phyloP scores from a whole-genome alignment of 1,140 invertebrate species.

The Adelges cooleyi region DNA sequence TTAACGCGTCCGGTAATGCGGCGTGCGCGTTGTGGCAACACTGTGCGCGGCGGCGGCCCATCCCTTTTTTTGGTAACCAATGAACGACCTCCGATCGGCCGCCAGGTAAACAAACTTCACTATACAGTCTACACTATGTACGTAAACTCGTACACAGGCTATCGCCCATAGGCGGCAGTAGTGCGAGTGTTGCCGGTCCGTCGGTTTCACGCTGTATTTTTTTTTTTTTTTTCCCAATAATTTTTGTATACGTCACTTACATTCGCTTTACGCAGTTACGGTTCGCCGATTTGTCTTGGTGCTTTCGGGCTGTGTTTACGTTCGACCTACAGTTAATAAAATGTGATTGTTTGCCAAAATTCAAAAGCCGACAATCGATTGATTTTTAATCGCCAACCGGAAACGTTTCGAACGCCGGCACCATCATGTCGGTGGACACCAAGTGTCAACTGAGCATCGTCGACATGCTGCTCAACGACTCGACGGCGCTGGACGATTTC shows the following conservation, averaged over 20 bases:
- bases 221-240: not conserved
- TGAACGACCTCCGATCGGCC: not conserved
- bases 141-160: not conserved
- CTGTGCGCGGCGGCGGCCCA: constrained; percentile 1
- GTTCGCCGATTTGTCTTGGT: too few species aligned
- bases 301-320: too few species aligned
- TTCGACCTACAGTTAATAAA: too few species aligned
- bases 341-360: too few species aligned
- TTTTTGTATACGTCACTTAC: constrained; percentile 15
- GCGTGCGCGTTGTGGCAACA: not conserved
- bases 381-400: not conserved
- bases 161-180: not conserved
- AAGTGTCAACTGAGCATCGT: not conserved
- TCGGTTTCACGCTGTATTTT: not conserved
- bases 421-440: not conserved
- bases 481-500: not conserved
- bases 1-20: not conserved
- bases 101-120: constrained; percentile 11
- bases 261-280: not conserved
- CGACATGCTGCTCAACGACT: constrained; percentile 18
- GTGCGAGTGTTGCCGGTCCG: not conserved
- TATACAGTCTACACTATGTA: too few species aligned
- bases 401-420: not conserved
- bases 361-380: too few species aligned
- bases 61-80: constrained; percentile 2